phyloP scores from a whole-genome alignment of 2,797 vertebrate species.

The Poecilia wingei region DNA sequence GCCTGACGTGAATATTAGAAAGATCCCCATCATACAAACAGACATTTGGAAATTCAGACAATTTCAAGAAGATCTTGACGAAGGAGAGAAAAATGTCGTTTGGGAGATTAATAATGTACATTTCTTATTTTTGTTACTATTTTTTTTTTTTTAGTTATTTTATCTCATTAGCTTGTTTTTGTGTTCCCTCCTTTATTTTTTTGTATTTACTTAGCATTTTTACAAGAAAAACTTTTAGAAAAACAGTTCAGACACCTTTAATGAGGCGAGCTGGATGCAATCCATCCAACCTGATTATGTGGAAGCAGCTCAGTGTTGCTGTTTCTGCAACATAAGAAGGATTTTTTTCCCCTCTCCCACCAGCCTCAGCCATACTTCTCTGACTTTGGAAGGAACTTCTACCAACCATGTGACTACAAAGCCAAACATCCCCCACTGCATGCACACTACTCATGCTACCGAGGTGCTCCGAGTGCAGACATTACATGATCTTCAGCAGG shows the following conservation, averaged over 20 bases:
- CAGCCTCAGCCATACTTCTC: background rate
- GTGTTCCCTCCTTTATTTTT: background rate
- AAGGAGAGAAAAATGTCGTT: background rate
- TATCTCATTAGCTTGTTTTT: background rate
- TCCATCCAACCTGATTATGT: constrained; percentile 4
- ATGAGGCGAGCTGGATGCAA: background rate
- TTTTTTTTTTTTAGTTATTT: background rate
- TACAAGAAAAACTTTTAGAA: background rate
- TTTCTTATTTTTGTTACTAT: background rate
- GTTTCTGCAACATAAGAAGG: background rate
- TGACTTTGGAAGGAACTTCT: background rate
- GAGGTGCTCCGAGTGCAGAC: background rate
- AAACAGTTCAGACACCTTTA: background rate
- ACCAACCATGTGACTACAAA: background rate
- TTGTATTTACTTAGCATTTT: background rate
- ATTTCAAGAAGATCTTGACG: background rate
- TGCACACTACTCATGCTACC: background rate
- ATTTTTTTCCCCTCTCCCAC: background rate
- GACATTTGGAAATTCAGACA: background rate
- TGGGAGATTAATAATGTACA: background rate
- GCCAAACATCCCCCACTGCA: background rate
- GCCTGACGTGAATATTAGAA: constrained; percentile 4
- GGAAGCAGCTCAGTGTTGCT: background rate
- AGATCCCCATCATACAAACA: background rate
- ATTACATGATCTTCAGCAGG: background rate